A percentile compares a stretch with the other conserved stretches of the same genome.
Conservation (phyloP, 1,140 invertebrate genomes). For the Tetranychus urticae region DNA sequence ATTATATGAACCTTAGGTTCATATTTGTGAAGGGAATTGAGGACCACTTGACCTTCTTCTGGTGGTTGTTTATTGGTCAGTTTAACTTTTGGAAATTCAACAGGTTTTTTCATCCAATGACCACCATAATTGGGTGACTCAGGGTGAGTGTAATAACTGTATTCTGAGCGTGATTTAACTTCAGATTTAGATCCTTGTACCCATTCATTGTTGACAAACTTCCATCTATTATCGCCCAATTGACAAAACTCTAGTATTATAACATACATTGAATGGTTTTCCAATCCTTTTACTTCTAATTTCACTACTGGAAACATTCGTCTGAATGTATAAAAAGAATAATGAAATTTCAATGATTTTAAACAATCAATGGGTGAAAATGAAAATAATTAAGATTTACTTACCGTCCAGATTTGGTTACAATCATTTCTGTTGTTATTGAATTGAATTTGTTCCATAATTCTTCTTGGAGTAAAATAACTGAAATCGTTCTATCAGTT, state of each 20-base stretch:
- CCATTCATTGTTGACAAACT: constrained; percentile 97
- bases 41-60: constrained; percentile 53
- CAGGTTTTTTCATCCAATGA: constrained; percentile 91
- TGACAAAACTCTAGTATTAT: constrained; percentile 80
- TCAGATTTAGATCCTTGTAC: constrained; percentile 80
- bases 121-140: constrained; percentile 89
- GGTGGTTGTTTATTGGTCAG: constrained; percentile 72
- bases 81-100: constrained; percentile 92
- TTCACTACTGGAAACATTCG: constrained; percentile 12
- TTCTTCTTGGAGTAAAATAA: constrained; percentile 35
- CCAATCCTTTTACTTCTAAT: constrained; percentile 41
- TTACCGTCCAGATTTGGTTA: constrained; percentile 62
- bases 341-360: neutral
- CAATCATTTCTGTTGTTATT: constrained; percentile 93
- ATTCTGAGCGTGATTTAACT: constrained; percentile 32
- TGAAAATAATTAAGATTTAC: constrained; percentile 33
- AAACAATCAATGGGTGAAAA: neutral
- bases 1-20: constrained; percentile 80
- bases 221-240: constrained; percentile 77
- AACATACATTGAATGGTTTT: constrained; percentile 81
- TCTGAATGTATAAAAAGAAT: neutral
- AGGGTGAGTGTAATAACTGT: constrained; percentile 76
- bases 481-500: too few species aligned
- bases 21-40: constrained; percentile 90
- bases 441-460: constrained; percentile 80